Conservation (phyloP, 1,140 invertebrate genomes). For the Drosophila insularis region DNA sequence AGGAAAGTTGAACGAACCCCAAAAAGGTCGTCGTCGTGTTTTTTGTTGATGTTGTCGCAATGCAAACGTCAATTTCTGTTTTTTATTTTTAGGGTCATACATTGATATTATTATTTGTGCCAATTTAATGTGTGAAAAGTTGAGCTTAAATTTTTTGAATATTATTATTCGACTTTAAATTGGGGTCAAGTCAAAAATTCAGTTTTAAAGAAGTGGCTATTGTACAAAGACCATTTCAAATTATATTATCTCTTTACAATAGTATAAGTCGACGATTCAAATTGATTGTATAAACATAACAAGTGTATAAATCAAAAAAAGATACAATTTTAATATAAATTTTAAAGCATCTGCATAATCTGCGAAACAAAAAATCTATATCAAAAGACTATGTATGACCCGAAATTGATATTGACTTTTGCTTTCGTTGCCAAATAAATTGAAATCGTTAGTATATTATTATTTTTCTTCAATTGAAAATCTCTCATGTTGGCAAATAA, state of each 20-base stretch:
- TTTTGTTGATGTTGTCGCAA: constrained; percentile 29
- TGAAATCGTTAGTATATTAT: too few species aligned
- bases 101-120: constrained; percentile 31
- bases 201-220: not conserved
- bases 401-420: too few species aligned
- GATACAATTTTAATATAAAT: too few species aligned
- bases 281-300: too few species aligned
- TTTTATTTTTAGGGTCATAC: constrained; percentile 13
- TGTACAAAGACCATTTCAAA: not conserved
- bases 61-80: constrained; percentile 38
- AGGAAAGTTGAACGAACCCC: constrained; percentile 64
- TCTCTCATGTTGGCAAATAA: constrained; percentile 49
- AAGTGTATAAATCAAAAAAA: too few species aligned
- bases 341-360: too few species aligned
- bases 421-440: too few species aligned
- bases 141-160: not conserved
- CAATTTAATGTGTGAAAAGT: constrained; percentile 7
- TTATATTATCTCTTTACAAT: too few species aligned
- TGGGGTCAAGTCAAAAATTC: not conserved
- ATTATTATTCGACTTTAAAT: not conserved
- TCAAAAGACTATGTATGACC: too few species aligned
- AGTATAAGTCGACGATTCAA: too few species aligned
- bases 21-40: constrained; percentile 53
- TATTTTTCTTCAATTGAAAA: too few species aligned
- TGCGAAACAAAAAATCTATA: too few species aligned